Base-by-base conservation (phyloP, 2,113 vertebrate species). In the Xiphias gladius region DNA sequence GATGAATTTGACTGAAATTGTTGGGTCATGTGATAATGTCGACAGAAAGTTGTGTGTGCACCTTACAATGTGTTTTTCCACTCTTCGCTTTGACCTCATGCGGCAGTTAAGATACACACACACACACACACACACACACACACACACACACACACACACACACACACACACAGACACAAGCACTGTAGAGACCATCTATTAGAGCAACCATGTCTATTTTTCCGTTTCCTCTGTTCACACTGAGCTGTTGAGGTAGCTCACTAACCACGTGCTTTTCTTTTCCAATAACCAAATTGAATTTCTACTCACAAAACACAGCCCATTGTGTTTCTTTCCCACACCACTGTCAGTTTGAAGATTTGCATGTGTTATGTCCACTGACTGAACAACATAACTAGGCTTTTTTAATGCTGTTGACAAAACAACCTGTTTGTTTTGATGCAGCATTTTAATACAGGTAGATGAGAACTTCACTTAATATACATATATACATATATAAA, bases 191-290 rank as follows among this genome's bases (percentile, higher is more conserved):
- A 82, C 84, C 86, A 79, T 82, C 84, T 88, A 91, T 86, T 91
- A 89, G 63, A 85, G 65, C 24, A 55, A 78, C 75, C 35, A 59
- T 77, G 72, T 90, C 57, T 86, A 63, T 85, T 86, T 89, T 93
- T 91, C 87, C 90, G 88, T 90, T 92, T 90, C 91, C 88, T 93
- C 80, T 80, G 62, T 85, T 87, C 77, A 85, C 84, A 65, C 79
- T 43, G 61, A 88, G 76, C 77, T 75, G 50, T 59, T 85, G 80
- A 84, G 69, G 52, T 80, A 84, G 13, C 70, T 79, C 77, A 52
- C 74, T 59, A 80, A 93, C 87, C 87, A 79, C 89, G 20, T 54
- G 43, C 68, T 72, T 81, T 74, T 88, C 54, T 88, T 84, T 84
- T 86, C 84, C 87, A 88, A 73, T 43, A 79, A 37, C 75, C 0